phyloP scores from a whole-genome alignment of 2,113 vertebrate species.

The Mus spicilegus region DNA sequence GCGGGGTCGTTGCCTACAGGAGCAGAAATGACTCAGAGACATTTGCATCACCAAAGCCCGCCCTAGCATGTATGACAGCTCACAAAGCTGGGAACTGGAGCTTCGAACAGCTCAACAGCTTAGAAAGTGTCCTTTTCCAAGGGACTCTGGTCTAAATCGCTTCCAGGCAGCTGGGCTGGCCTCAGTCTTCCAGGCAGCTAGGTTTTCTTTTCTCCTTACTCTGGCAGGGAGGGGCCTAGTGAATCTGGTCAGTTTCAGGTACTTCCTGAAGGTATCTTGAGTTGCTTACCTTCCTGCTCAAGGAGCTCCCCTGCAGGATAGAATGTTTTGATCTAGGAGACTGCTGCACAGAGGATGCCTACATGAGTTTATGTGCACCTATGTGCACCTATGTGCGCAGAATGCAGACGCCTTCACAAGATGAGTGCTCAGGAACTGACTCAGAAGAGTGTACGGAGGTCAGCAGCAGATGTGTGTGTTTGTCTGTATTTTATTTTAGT shows the following conservation, averaged over 20 bases:
- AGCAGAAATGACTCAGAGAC: neutral
- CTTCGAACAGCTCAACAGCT: neutral
- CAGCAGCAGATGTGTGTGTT: no score
- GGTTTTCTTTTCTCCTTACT: neutral
- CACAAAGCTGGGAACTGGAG: neutral
- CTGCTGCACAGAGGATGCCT: neutral
- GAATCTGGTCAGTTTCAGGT: neutral
- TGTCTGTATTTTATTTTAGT: no score
- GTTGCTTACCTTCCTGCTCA: neutral
- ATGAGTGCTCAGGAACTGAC: no score
- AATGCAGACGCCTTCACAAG: neutral
- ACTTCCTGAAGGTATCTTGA: neutral
- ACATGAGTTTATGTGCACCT: neutral
- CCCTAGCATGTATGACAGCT: neutral
- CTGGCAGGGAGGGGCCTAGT: neutral
- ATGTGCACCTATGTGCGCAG: rapidly evolving
- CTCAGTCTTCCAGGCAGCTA: neutral
- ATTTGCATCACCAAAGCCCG: neutral
- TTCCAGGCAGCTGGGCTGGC: neutral
- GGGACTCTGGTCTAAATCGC: no score
- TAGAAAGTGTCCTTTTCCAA: neutral
- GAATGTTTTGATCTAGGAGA: neutral
- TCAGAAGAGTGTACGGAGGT: no score
- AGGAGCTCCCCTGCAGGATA: neutral
- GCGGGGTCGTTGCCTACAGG: neutral